Base-by-base conservation (phyloP, 2,888 invertebrate genomes). In the Gryllus longicercus region DNA sequence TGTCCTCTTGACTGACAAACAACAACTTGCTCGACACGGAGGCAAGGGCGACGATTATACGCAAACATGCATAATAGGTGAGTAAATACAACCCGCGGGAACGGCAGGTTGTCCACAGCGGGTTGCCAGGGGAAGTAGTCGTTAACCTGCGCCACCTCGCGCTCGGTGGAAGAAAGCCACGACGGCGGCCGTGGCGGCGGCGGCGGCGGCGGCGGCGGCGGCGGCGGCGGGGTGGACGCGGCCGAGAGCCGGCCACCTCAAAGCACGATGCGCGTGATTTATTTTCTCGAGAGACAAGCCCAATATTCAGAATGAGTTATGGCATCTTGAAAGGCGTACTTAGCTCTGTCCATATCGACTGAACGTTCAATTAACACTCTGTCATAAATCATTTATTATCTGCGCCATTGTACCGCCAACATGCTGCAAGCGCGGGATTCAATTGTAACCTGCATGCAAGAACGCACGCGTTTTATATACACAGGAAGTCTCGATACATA, bases 251-350 rank as follows among this genome's bases (percentile, higher is more conserved):
- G 5, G 18, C 74, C 74, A 74, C 21, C 21, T n/a, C n/a, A 18
- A n/a, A 21, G 21, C 18, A 21, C 74, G 74, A 74, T 74, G 74
- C 21, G 14, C 63, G 63, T 63, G 63, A 63, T 63, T 63, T 63
- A 63, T 63, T 63, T 63, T 63, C 63, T 63, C 63, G 63, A 63
- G 63, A 63, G 63, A 63, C 63, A 63, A 63, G 63, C 63, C 63
- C 63, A 63, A 63, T 63, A 63, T 63, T 63, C 63, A 63, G 63
- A 63, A 63, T 63, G 63, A 63, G n/a, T 63, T 63, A 63, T 63
- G 63, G 63, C 63, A 63, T 63, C 63, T 63, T 63, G 63, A 63
- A 63, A 63, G 63, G 63, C 63, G 63, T 63, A 63, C 63, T 63
- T 63, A 63, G 63, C 63, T 63, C 63, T 63, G 63, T 63, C 63